Base-by-base conservation (phyloP, 2,113 vertebrate genomes). In the Gnathonemus echidnorhynchus region DNA sequence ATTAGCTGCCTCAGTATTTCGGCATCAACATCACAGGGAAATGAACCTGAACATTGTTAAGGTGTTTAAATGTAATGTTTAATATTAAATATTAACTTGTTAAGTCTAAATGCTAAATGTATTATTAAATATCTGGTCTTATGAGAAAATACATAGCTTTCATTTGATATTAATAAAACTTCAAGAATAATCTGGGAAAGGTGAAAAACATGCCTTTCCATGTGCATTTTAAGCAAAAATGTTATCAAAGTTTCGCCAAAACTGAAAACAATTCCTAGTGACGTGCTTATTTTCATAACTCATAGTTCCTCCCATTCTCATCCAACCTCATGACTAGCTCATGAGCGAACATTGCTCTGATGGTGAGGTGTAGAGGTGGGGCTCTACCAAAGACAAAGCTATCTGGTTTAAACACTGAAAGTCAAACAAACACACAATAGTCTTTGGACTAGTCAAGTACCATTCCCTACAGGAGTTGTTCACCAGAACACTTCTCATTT, bases 391-490 rank as follows among this genome's bases (percentile, higher is more conserved):
- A 45, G 31, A 45, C 31, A 35, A 56, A 62, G 56, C 56, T 88
- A 88, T 58, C 87, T 62, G 31, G 53, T 88, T 88, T 88, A 62
- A 88, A 88, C 87, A 62, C 87, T 88, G 87, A 88, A 88, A 88
- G 87, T 88, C 87, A 88, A 88, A 88, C 35, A 88, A 15, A 39
- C 35, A 46, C 31, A 88, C 31, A 62, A 45, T 83, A 85, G 77
- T 42, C 52, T 58, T 88, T 88, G 21, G 31, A 52, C 35, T 88
- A 45, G 52, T 62, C 52, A 62, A 88, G 56, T 31, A 62, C 52
- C 10, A 52, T 62, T 62, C 87, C 87, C 21, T 39, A n/a, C 35
- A 17, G 52, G 56, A 45, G 27, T 21, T 62, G 19, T 62, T 62
- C 19, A 62, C 17, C 35, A 21, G 35, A 45, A 66, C 46, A 88